phyloP scores from a whole-genome alignment of 2,888 invertebrate species.

The Vandiemenella viatica region DNA sequence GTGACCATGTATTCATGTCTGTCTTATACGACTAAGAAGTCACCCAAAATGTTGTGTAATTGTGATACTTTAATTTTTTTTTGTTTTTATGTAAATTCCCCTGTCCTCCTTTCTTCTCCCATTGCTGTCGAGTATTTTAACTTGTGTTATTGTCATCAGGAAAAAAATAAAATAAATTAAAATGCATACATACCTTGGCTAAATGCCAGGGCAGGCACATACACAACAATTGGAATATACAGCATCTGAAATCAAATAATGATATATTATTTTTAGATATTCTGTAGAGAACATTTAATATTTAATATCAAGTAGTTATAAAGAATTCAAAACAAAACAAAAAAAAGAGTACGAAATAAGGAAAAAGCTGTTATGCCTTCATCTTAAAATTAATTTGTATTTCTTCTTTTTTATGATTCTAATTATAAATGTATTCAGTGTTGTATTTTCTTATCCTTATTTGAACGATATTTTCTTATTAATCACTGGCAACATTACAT shows the following conservation, averaged over 20 bases:
- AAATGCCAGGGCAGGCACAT: constrained; percentile 75
- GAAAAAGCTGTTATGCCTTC: too few species aligned
- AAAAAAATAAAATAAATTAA: background rate
- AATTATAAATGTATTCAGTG: background rate
- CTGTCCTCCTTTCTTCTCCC: too few species aligned
- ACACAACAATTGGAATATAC: constrained; percentile 71
- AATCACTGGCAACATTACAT: background rate
- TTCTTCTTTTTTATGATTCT: too few species aligned
- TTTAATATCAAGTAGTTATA: background rate
- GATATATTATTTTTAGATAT: background rate
- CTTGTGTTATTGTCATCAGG: too few species aligned
- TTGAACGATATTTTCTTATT: background rate
- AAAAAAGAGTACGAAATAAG: background rate
- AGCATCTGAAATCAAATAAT: constrained; percentile 31
- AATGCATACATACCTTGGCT: constrained; percentile 45
- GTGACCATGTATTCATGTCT: too few species aligned
- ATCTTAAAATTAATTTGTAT: too few species aligned
- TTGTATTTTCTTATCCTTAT: background rate
- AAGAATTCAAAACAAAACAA: background rate
- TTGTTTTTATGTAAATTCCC: too few species aligned
- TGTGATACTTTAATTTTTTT: too few species aligned
- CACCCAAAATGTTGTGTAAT: too few species aligned
- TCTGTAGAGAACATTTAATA: background rate
- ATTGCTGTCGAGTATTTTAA: too few species aligned
- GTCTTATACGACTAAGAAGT: too few species aligned